Percentiles rank a stretch among this genome's conserved stretches.
Evolutionary conservation across 1,140 invertebrate genomes (phyloP).

Genomic region (Drosophila mauritiana): DNA sequence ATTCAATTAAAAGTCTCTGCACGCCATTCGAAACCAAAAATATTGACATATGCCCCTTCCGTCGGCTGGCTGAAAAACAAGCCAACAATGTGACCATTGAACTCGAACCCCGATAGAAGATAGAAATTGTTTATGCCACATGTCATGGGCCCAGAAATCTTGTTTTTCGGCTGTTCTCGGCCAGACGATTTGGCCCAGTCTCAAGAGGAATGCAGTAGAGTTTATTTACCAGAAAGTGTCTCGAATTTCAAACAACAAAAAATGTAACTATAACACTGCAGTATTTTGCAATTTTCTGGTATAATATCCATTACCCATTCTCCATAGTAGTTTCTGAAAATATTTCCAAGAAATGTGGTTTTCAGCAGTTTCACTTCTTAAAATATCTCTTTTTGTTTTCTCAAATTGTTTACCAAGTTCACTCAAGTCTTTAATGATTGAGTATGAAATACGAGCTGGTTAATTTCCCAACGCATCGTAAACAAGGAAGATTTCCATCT

Average conservation of each 20-base stretch:
- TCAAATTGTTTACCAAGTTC: neutral
- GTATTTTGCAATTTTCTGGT: neutral
- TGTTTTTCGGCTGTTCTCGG: conserved; percentile 9
- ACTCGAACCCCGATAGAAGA: conserved; percentile 49
- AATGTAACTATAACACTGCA: too few relatives aligned
- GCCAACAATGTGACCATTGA: conserved; percentile 28
- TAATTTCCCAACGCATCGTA: conserved; percentile 4
- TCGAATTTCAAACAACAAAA: too few relatives aligned
- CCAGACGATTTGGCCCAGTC: neutral
- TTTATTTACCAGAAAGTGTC: conserved; percentile 27
- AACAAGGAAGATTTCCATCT: conserved; percentile 29
- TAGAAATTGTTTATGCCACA: conserved; percentile 39
- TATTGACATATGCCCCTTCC: conserved; percentile 52
- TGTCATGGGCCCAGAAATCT: conserved; percentile 38
- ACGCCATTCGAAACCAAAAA: conserved; percentile 63
- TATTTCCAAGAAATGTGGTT: neutral
- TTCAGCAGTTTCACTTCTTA: neutral
- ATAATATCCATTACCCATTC: neutral
- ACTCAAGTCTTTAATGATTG: conserved; percentile 25
- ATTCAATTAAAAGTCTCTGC: conserved; percentile 79
- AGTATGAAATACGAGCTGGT: conserved; percentile 14
- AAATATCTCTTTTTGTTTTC: conserved; percentile 9
- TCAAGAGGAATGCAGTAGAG: conserved; percentile 1
- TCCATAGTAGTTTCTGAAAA: neutral
- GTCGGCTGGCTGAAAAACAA: conserved; percentile 44